These are phyloP conservation scores for Drosophila serrata DNA, from an alignment of 1,140 invertebrate species.

Conservation along the genomic window DNA sequence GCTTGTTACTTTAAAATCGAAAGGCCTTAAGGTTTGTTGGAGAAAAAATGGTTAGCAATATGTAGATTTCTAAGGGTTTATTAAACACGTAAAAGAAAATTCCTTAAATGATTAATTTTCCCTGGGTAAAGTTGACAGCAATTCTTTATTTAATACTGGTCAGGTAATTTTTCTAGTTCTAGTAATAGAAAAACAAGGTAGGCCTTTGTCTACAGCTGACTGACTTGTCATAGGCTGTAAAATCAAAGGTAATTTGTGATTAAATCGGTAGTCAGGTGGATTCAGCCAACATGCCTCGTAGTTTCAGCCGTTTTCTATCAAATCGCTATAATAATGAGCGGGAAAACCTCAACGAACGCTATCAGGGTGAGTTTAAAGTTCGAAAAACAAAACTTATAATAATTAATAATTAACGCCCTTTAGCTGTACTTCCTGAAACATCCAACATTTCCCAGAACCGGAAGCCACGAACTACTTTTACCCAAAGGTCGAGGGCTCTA, in stretches of 20 bases:
- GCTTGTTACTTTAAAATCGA: slow-evolving; percentile 20
- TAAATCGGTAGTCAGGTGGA: slow-evolving; percentile 19
- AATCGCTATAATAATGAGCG: slow-evolving; percentile 48
- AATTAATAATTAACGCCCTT: neutral
- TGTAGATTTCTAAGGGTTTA: neutral
- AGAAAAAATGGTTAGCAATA: neutral
- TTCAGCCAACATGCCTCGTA: slow-evolving; percentile 36
- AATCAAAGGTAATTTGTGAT: neutral
- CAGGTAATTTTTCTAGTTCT: slow-evolving; percentile 16
- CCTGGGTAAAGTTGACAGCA: neutral
- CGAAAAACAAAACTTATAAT: neutral
- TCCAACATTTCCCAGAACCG: slow-evolving; percentile 29
- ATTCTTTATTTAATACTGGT: neutral
- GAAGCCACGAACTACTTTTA: neutral
- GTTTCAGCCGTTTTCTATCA: slow-evolving; percentile 51
- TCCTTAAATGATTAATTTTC: neutral
- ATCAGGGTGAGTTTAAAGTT: slow-evolving; percentile 42
- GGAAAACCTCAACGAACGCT: slow-evolving; percentile 28
- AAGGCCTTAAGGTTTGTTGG: neutral
- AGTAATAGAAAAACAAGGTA: slow-evolving; percentile 12
- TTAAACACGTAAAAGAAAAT: neutral
- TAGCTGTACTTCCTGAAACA: slow-evolving; percentile 22
- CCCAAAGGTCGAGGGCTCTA: neutral
- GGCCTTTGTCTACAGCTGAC: slow-evolving; percentile 15
- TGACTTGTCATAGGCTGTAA: slow-evolving; percentile 21